Evolutionary conservation across 2,797 vertebrate genomes (phyloP).

Genomic region (Alectoris magna): DNA sequence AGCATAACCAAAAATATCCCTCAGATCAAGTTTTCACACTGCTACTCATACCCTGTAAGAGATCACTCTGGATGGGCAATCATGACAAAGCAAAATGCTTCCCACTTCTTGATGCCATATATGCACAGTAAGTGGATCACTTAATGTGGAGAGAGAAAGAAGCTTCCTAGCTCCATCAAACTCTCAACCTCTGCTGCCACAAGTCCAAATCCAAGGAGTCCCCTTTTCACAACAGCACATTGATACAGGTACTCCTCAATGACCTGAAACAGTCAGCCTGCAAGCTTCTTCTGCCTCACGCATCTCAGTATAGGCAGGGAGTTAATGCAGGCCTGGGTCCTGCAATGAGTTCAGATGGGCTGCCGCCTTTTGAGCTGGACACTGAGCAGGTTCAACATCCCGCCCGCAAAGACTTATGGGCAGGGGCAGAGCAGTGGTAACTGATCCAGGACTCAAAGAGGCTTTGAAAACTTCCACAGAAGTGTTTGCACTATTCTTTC

Average conservation of each 20-base stretch:
- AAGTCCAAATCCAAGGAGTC: neutral
- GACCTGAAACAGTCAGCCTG: rapidly evolving
- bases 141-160: neutral
- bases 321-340: neutral
- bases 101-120: neutral
- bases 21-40: neutral
- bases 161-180: neutral
- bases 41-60: neutral
- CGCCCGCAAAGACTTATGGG: neutral
- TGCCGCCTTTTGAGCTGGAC: neutral
- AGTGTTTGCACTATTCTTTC: neutral
- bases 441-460: neutral
- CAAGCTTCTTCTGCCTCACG: neutral
- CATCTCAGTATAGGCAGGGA: rapidly evolving
- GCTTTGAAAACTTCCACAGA: neutral
- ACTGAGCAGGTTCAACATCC: neutral
- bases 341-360: neutral
- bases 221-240: rapidly evolving
- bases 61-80: neutral
- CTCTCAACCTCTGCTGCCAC: neutral
- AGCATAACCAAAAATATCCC: neutral
- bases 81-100: neutral
- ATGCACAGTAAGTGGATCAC: neutral
- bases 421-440: neutral
- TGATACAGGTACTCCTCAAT: neutral